Conservation (phyloP, 2,113 vertebrate genomes). For the Blennius ocellaris region DNA sequence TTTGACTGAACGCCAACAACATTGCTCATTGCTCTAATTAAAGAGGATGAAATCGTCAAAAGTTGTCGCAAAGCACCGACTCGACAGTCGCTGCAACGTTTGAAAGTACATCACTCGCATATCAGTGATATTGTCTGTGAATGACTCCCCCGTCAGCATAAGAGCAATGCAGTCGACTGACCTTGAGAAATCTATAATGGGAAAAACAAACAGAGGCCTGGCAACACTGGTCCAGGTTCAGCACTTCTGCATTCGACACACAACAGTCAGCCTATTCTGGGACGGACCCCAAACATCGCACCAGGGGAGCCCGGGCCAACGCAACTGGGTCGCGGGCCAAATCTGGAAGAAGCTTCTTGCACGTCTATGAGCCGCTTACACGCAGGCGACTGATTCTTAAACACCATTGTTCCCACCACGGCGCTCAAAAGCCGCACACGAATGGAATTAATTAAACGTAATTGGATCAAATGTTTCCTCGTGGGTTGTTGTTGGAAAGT, state of each 20-base stretch:
- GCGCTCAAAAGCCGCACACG: too few species aligned
- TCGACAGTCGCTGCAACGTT: too few species aligned
- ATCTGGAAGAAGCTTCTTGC: conserved; percentile 6
- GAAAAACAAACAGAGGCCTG: conserved; percentile 12
- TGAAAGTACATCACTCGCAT: too few species aligned
- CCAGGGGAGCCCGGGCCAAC: conserved; percentile 3
- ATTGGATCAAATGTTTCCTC: background rate
- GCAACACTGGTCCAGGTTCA: conserved; percentile 9
- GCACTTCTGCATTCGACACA: background rate
- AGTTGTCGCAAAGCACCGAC: too few species aligned
- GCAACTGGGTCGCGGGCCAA: conserved; percentile 43
- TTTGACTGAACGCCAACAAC: conserved; percentile 10
- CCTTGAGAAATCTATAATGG: background rate
- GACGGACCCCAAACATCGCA: conserved; percentile 5
- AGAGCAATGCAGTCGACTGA: background rate
- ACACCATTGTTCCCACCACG: too few species aligned
- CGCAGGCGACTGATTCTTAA: background rate
- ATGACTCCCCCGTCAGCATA: conserved; percentile 7
- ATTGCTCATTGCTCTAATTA: background rate
- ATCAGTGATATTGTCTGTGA: conserved; percentile 3
- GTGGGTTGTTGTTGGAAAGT: too few species aligned
- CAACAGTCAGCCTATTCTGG: conserved; percentile 27
- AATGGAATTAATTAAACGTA: too few species aligned
- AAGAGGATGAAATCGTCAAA: background rate
- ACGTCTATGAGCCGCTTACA: background rate